A percentile compares a stretch with the other conserved stretches of the same genome.
Conservation (phyloP, 2,797 vertebrate species). For the Acropternis orthonyx region DNA sequence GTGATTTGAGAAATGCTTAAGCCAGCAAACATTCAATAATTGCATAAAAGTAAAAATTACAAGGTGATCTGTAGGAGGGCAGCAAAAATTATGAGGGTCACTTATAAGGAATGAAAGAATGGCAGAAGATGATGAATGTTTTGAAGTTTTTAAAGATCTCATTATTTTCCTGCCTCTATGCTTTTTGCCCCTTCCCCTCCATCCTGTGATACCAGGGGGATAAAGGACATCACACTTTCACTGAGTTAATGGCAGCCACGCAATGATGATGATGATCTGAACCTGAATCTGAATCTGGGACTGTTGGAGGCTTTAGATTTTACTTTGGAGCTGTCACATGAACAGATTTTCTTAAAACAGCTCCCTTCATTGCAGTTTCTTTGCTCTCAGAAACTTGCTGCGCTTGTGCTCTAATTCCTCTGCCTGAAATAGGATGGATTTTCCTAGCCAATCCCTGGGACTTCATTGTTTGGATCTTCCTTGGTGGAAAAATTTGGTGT, state of each 20-base stretch:
- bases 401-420: neutral
- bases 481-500: neutral
- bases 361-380: neutral
- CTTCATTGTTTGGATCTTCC: neutral
- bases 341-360: neutral
- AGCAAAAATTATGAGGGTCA: neutral
- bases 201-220: neutral
- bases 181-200: neutral
- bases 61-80: neutral
- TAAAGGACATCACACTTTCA: neutral
- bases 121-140: neutral
- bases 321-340: neutral
- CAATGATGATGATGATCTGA: neutral
- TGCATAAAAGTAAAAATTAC: conserved; percentile 11
- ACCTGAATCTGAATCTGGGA: neutral
- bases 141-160: neutral
- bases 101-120: neutral
- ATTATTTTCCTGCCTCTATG: neutral
- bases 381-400: neutral
- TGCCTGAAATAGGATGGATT: neutral
- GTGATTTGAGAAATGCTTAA: conserved; percentile 36
- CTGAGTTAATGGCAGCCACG: neutral
- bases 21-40: neutral
- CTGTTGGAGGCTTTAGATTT: neutral
- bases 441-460: neutral